Percentiles rank a stretch among this genome's conserved stretches.
phyloP scores from a whole-genome alignment of 2,797 vertebrate genomes.

The Takifugu rubripes region DNA sequence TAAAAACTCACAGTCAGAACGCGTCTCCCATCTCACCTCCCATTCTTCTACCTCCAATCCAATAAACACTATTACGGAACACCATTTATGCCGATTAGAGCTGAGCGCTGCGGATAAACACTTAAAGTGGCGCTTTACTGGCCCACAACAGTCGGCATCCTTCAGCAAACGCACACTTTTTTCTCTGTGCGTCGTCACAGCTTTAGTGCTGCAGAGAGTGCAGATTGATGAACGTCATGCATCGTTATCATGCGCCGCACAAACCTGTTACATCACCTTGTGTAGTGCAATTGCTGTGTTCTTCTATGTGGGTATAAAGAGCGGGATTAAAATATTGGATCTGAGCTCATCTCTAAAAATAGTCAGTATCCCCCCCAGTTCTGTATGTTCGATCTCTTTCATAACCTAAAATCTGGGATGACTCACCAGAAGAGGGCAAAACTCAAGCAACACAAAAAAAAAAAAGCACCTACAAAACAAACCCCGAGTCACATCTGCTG shows the following conservation, averaged over 20 bases:
- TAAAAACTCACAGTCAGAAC: slow-evolving; percentile 47
- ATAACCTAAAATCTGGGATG: slow-evolving; percentile 58
- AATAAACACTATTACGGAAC: slow-evolving; percentile 1
- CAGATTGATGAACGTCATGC: slow-evolving; percentile 42
- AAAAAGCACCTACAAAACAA: not conserved
- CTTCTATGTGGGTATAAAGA: slow-evolving; percentile 51
- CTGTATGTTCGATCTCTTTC: slow-evolving; percentile 62
- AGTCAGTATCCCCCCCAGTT: slow-evolving; percentile 46
- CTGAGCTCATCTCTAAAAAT: slow-evolving; percentile 68
- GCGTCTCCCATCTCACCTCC: not conserved
- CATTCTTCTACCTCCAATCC: slow-evolving; percentile 9
- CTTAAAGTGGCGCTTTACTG: slow-evolving; percentile 25
- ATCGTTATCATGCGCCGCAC: slow-evolving; percentile 31
- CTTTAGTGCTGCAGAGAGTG: slow-evolving; percentile 32
- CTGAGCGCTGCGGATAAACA: not conserved
- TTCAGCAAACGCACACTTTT: slow-evolving; percentile 29
- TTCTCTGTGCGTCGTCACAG: slow-evolving; percentile 24
- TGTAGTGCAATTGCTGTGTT: slow-evolving; percentile 20
- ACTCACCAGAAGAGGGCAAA: slow-evolving; percentile 46
- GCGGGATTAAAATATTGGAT: slow-evolving; percentile 67
- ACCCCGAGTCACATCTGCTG: too few relatives aligned
- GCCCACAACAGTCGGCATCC: slow-evolving; percentile 17
- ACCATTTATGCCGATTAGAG: not conserved
- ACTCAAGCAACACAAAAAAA: slow-evolving; percentile 13
- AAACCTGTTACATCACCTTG: slow-evolving; percentile 62